phyloP scores from a whole-genome alignment of 2,797 vertebrate genomes.

The Peromyscus attwateri region DNA sequence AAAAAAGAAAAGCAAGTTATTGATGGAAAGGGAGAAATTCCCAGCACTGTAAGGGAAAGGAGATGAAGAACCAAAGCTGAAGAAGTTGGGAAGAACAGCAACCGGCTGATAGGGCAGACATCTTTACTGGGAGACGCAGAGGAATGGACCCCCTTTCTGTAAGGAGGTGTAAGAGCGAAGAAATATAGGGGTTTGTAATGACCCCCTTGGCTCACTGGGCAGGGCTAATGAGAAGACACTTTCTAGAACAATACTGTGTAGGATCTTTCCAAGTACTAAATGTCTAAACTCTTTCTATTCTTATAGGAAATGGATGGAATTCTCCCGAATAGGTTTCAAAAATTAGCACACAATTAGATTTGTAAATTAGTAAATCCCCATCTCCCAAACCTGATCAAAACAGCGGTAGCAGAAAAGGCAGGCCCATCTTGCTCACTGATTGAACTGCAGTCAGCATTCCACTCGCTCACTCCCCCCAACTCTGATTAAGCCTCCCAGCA shows the following conservation, averaged over 20 bases:
- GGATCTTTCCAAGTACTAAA: neutral
- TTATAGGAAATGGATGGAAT: neutral
- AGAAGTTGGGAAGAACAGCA: neutral
- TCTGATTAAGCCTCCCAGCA: slow-evolving; percentile 39
- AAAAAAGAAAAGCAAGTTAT: neutral
- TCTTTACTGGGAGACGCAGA: neutral
- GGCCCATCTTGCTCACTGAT: neutral
- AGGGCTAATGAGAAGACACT: neutral
- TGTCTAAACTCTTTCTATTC: neutral
- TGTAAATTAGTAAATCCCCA: neutral
- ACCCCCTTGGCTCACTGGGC: neutral
- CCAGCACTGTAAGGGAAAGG: neutral
- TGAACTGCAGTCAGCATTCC: neutral
- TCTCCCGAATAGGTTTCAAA: neutral
- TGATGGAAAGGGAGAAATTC: neutral
- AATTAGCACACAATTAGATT: slow-evolving; percentile 33
- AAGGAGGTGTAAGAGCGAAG: neutral
- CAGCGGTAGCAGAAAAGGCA: neutral
- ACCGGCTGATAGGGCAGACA: neutral
- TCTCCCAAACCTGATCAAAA: neutral
- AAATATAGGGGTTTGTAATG: neutral
- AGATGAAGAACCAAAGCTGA: neutral
- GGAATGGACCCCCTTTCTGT: neutral
- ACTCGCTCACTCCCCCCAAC: neutral
- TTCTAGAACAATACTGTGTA: neutral